Conservation (phyloP, 2,797 vertebrate species). For the Gymnothorax reevesii region DNA sequence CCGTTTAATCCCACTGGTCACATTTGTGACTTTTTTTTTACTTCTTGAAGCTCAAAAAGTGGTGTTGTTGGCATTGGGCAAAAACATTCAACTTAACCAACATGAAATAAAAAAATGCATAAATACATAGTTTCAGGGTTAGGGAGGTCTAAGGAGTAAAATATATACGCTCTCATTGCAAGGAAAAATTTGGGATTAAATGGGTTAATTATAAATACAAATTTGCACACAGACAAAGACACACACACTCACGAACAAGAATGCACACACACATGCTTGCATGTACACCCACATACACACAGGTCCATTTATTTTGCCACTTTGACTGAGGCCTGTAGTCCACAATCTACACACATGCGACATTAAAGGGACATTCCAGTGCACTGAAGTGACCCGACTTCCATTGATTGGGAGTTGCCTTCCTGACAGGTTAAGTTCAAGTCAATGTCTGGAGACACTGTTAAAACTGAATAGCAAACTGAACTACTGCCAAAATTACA, state of each 20-base stretch:
- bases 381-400: not conserved
- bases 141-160: too few relatives aligned
- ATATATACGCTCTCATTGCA: too few relatives aligned
- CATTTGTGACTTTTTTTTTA: too few relatives aligned
- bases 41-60: too few relatives aligned
- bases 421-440: not conserved
- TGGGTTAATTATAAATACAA: not conserved
- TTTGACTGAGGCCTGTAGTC: not conserved
- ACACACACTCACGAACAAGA: not conserved
- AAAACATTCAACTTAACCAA: too few relatives aligned
- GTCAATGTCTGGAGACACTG: not conserved
- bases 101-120: too few relatives aligned
- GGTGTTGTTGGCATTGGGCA: too few relatives aligned
- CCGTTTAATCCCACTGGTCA: too few relatives aligned
- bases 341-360: not conserved
- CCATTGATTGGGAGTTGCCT: not conserved
- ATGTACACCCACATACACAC: not conserved
- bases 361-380: not conserved
- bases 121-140: too few relatives aligned
- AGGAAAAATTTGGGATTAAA: too few relatives aligned
- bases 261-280: not conserved
- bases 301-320: not conserved
- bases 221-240: not conserved
- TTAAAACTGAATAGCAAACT: not conserved
- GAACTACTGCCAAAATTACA: not conserved